Percentiles rank a stretch among this genome's conserved stretches.
Evolutionary conservation across 2,888 invertebrate genomes (phyloP).

Genomic region (Pimpla rufipes): DNA sequence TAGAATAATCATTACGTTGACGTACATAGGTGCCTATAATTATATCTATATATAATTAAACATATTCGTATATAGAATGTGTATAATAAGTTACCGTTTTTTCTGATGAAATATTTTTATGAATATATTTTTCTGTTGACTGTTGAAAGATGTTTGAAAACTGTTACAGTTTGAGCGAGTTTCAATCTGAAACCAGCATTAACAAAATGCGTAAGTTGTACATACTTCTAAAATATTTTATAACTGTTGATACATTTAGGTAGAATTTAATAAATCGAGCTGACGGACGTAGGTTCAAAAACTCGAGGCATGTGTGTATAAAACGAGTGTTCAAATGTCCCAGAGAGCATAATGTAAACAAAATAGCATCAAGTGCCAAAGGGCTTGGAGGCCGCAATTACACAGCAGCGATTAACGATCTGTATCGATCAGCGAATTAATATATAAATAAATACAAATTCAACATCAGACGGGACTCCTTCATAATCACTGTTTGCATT

Average conservation of each 20-base stretch:
- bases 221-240: conserved; percentile 32
- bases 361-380: conserved; percentile 68
- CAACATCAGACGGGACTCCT: conserved; percentile 5
- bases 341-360: conserved; percentile 63
- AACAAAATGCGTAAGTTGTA: conserved; percentile 7
- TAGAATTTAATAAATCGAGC: conserved; percentile 2
- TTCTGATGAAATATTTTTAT: neutral
- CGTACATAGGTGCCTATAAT: neutral
- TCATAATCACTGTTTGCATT: conserved; percentile 16
- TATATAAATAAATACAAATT: conserved; percentile 41
- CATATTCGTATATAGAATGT: neutral
- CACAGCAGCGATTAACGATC: conserved; percentile 35
- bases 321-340: conserved; percentile 47
- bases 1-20: neutral
- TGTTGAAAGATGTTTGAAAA: neutral
- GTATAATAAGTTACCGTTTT: neutral
- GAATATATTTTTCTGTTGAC: neutral
- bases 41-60: neutral
- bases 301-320: neutral
- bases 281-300: neutral
- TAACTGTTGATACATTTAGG: conserved; percentile 11
- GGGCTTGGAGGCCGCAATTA: conserved; percentile 48
- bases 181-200: neutral
- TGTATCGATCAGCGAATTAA: conserved; percentile 38
- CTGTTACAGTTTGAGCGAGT: neutral